Base-by-base conservation (phyloP, 2,113 vertebrate species). In the Hymenochirus boettgeri region DNA sequence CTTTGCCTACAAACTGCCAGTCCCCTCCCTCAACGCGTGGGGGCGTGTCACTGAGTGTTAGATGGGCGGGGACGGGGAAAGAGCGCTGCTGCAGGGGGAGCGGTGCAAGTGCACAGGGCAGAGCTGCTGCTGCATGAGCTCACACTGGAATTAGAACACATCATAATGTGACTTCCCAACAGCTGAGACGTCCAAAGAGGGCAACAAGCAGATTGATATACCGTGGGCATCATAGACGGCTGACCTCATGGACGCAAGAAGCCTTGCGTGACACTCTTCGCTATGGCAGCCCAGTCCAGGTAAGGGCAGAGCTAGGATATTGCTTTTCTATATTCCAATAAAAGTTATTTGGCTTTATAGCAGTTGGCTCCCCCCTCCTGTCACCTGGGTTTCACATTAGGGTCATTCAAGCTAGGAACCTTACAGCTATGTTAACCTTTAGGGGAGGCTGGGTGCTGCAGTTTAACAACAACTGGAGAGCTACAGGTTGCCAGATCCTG, bases 231-330 rank as follows among this genome's bases (percentile, higher is more conserved):
- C 13, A 26, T 25, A 55, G 46, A 47, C 2, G 37, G 25, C 2
- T 29, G 18, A 45, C 39, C 62, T 47, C 54, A 66, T 66, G 63
- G 63, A 66, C 63, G 10, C 54, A 37, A 45, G 54, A 37, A 45
- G 54, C 31, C 55, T 39, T 47, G 7, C 39, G 15, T 66, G 42
- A 66, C 29, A 66, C 18, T 48, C 55, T 50, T 66, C 63, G 55
- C 63, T 58, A 66, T 66, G 63, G 63, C 63, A 58, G 63, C 63
- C 63, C 63, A 66, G 63, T 66, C 63, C 42, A 66, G 63, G 63
- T 66, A 51, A 48, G 63, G n/a, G 1, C 6, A 31, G 5, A 21
- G 11, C 25, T 1, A 21, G 31, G 21, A 13, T 13, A 13, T 35
- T 35, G 15, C 33, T 35, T 9, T 7, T 35, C 10, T 13, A 13